These are phyloP conservation scores for Beroe ovata DNA, from an alignment of 37 sponge, comb jelly and placozoan species.

Conservation along the genomic window DNA sequence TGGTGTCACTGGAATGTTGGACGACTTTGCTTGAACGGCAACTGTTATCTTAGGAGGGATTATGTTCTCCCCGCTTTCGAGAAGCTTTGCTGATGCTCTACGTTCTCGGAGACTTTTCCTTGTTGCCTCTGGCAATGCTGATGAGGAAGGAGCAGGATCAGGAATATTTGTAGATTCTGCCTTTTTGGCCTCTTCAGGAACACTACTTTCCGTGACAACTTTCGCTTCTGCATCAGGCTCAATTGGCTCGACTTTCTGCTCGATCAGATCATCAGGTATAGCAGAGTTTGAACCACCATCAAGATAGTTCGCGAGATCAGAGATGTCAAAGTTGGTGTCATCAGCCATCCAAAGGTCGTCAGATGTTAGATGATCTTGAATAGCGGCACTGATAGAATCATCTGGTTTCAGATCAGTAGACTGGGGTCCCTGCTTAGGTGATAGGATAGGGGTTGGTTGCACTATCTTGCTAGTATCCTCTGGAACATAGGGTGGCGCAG, in stretches of 20 bases:
- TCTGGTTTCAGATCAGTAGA: conserved; percentile 36
- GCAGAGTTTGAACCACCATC: conserved; percentile 61
- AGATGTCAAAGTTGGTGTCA: conserved; percentile 58
- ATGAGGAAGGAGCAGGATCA: background rate
- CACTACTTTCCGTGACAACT: background rate
- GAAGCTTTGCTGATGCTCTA: conserved; percentile 32
- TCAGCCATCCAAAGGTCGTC: conserved; percentile 66
- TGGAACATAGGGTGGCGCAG: background rate
- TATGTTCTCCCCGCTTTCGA: conserved; percentile 15
- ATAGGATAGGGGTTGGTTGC: conserved; percentile 23
- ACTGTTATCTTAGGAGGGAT: conserved; percentile 55
- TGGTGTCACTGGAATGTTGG: conserved; percentile 17
- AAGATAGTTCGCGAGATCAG: conserved; percentile 57
- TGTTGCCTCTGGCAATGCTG: background rate
- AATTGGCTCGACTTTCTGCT: conserved; percentile 17
- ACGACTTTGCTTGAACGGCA: background rate
- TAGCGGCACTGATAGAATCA: conserved; percentile 45
- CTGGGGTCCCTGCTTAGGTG: background rate
- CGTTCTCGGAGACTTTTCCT: conserved; percentile 49
- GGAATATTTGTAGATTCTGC: background rate
- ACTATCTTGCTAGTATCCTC: conserved; percentile 2
- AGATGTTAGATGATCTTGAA: conserved; percentile 45
- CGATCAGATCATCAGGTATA: conserved; percentile 50
- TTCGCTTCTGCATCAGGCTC: no score
- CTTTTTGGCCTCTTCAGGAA: background rate